A percentile compares a stretch with the other conserved stretches of the same genome.
These are phyloP conservation scores for Hirudinaria manillensis DNA, from an alignment of 2,888 invertebrate species.

Conservation along the genomic window DNA sequence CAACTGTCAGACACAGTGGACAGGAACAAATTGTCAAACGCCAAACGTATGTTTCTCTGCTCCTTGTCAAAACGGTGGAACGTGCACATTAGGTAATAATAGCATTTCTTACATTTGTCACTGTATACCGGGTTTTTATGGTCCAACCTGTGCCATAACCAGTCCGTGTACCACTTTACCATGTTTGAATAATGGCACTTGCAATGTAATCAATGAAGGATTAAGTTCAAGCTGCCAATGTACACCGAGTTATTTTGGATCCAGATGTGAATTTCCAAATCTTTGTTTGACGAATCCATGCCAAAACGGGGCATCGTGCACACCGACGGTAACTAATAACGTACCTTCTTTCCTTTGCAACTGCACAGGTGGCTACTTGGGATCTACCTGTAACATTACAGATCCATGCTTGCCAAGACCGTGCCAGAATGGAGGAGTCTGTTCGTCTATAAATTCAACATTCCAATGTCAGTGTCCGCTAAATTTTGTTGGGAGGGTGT, in stretches of 20 bases:
- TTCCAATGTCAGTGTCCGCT: not conserved
- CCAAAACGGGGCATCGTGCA: slow-evolving; percentile 41
- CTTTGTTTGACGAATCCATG: slow-evolving; percentile 42
- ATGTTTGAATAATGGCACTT: slow-evolving; percentile 44
- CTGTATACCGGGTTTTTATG: slow-evolving; percentile 31
- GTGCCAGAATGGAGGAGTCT: slow-evolving; percentile 7
- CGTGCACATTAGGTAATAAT: slow-evolving; percentile 35
- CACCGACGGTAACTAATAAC: slow-evolving; percentile 19
- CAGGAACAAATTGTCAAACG: slow-evolving; percentile 35
- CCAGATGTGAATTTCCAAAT: slow-evolving; percentile 35
- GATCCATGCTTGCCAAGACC: not conserved
- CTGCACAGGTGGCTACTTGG: not conserved
- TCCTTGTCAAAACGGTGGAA: slow-evolving; percentile 42
- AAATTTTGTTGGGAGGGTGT: slow-evolving; percentile 2
- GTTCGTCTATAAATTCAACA: not conserved
- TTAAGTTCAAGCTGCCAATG: slow-evolving; percentile 28
- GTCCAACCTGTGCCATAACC: slow-evolving; percentile 42
- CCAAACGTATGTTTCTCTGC: slow-evolving; percentile 38
- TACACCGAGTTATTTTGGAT: slow-evolving; percentile 35
- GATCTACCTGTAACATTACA: not conserved
- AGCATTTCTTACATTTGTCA: not conserved
- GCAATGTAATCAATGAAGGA: slow-evolving; percentile 29
- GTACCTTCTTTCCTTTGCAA: slow-evolving; percentile 9
- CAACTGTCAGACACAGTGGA: slow-evolving; percentile 33
- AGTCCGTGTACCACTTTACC: slow-evolving; percentile 42